Percentiles rank a stretch among this genome's conserved stretches.
Conservation (phyloP, 1,140 invertebrate genomes). For the Armadillidium nasatum region DNA sequence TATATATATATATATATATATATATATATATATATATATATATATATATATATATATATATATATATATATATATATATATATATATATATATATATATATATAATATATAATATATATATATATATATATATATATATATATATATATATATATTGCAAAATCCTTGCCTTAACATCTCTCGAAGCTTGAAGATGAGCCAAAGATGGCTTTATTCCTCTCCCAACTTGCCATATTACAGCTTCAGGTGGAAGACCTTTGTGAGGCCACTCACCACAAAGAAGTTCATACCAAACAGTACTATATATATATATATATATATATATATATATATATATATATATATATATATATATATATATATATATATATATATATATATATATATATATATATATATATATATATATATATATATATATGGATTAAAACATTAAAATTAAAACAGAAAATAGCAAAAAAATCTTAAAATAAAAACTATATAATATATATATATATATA, state of each 20-base stretch:
- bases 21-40: no score
- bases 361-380: conserved; percentile 16
- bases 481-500: conserved; percentile 11
- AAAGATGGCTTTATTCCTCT: conserved; percentile 90
- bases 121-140: no score
- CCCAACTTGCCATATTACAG: conserved; percentile 94
- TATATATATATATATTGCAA: no score
- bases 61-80: no score
- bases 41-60: no score
- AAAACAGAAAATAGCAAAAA: no score
- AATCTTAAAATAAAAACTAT: no score
- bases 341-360: conserved; percentile 11
- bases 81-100: no score
- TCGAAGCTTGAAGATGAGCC: conserved; percentile 85
- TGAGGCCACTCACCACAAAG: conserved; percentile 95
- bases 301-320: conserved; percentile 53
- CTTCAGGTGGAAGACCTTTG: conserved; percentile 83
- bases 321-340: conserved; percentile 18
- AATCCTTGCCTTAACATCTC: conserved; percentile 84
- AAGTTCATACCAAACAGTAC: conserved; percentile 98
- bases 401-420: background rate
- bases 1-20: no score
- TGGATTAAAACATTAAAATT: no score
- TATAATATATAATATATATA: no score
- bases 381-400: conserved; percentile 19